Evolutionary conservation across 1,140 invertebrate genomes (phyloP).

Genomic region (Parasteatoda tepidariorum): DNA sequence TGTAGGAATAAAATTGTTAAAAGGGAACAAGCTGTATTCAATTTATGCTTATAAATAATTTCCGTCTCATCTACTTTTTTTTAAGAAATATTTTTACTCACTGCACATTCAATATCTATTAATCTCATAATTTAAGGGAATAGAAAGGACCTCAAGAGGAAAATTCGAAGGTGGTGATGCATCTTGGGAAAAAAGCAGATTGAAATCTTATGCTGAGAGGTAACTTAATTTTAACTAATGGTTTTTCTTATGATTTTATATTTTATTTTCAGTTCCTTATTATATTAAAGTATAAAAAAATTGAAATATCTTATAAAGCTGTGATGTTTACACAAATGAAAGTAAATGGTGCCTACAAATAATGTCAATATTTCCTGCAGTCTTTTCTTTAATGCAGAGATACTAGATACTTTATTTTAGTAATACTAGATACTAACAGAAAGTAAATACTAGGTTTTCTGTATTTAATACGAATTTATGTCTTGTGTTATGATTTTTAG

Average conservation of each 20-base stretch:
- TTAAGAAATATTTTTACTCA: not conserved
- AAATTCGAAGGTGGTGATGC: conserved; percentile 97
- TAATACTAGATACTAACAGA: too few species aligned
- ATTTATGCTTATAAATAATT: not conserved
- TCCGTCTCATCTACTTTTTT: not conserved
- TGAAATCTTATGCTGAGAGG: conserved; percentile 86
- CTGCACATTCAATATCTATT: not conserved
- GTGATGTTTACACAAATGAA: not conserved
- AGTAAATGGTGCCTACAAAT: not conserved
- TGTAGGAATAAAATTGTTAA: too few species aligned
- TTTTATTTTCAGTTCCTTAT: not conserved
- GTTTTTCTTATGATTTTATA: not conserved
- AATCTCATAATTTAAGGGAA: conserved; percentile 74
- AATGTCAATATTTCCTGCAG: not conserved
- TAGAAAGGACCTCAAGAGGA: conserved; percentile 86
- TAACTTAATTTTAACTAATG: conserved; percentile 51
- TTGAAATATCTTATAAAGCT: not conserved
- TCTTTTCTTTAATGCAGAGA: too few species aligned
- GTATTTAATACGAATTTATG: too few species aligned
- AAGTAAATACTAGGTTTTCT: too few species aligned
- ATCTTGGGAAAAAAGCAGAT: conserved; percentile 95
- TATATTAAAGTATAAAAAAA: too few species aligned
- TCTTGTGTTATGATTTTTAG: too few species aligned
- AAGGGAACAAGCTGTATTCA: not conserved
- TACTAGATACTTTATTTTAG: too few species aligned